phyloP scores from a whole-genome alignment of 2,113 vertebrate genomes.

The Ochotona curzoniae region DNA sequence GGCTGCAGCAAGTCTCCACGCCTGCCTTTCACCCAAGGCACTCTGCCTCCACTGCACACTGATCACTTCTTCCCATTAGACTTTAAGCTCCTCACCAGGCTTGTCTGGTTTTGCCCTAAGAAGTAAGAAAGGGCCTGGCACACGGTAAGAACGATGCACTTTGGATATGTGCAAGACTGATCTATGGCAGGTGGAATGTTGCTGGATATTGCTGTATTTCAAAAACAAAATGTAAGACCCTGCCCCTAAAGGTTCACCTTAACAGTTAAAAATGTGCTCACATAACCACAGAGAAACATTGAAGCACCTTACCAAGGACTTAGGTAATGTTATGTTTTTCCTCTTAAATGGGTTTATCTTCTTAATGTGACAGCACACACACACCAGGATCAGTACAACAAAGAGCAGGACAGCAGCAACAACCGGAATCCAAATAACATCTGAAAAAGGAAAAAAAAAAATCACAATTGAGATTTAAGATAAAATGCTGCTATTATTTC shows the following conservation, averaged over 20 bases:
- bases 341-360: constrained; percentile 61
- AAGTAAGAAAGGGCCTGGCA: not conserved
- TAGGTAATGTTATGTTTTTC: constrained; percentile 81
- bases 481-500: not conserved
- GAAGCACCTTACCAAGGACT: constrained; percentile 86
- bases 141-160: not conserved
- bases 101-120: not conserved
- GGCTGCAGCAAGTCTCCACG: not conserved
- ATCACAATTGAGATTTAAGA: constrained; percentile 33
- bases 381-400: accelerated
- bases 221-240: not conserved
- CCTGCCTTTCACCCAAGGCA: not conserved
- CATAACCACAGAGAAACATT: constrained; percentile 47
- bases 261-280: not conserved
- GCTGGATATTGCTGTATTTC: not conserved
- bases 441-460: constrained; percentile 39
- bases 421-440: constrained; percentile 70
- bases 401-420: accelerated
- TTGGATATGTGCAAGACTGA: not conserved
- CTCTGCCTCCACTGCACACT: not conserved
- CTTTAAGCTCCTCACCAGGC: not conserved
- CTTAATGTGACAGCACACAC: constrained; percentile 16
- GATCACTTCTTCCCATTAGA: not conserved
- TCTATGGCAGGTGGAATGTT: not conserved
- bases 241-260: constrained; percentile 1